These are phyloP conservation scores for Oncorhynchus mykiss DNA, from an alignment of 2,113 vertebrate species.

Conservation along the genomic window DNA sequence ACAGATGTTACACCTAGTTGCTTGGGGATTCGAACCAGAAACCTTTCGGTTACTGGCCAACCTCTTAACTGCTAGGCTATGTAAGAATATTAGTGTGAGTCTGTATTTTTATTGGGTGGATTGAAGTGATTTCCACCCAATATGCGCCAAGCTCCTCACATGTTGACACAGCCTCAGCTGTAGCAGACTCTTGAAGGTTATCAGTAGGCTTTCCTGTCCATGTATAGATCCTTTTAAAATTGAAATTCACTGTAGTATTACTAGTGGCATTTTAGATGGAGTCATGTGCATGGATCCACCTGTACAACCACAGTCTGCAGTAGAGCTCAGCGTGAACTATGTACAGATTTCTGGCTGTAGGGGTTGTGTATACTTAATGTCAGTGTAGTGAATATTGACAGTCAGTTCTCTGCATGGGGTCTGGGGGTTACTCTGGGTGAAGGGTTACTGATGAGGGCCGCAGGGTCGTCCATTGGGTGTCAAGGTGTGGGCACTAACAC, in stretches of 20 bases:
- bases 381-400: not conserved
- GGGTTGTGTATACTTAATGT: not conserved
- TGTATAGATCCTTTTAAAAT: not conserved
- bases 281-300: not conserved
- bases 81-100: too few species aligned
- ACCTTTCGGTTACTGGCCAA: too few species aligned
- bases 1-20: too few species aligned
- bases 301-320: not conserved
- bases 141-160: too few species aligned
- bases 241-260: not conserved
- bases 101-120: not conserved
- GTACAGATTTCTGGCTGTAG: not conserved
- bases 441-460: constrained; percentile 44
- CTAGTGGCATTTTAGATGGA: not conserved
- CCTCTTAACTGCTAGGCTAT: too few species aligned
- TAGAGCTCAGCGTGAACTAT: not conserved
- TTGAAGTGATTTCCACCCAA: not conserved
- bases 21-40: too few species aligned
- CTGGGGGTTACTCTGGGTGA: constrained; percentile 37
- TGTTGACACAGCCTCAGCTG: too few species aligned
- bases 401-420: constrained; percentile 25
- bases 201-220: not conserved
- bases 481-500: constrained; percentile 55
- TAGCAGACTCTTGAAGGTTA: too few species aligned
- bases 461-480: constrained; percentile 36